These are phyloP conservation scores for Plagiodera versicolora DNA, from an alignment of 2,888 invertebrate genomes.

Conservation along the genomic window DNA sequence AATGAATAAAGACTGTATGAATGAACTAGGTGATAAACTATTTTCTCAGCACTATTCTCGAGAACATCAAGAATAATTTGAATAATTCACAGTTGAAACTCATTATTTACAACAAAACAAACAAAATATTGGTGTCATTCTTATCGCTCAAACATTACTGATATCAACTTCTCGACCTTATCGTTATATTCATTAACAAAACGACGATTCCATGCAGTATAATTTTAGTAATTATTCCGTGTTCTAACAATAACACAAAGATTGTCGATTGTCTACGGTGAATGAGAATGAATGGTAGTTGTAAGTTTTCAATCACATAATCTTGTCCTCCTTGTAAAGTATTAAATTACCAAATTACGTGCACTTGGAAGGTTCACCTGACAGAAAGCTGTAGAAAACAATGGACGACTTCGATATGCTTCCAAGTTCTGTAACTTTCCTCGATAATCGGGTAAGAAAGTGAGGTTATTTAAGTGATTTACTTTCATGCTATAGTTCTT, in stretches of 20 bases:
- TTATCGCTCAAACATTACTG: background rate
- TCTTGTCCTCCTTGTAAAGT: background rate
- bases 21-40: too few relatives aligned
- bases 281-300: background rate
- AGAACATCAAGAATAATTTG: too few relatives aligned
- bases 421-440: constrained; percentile 45
- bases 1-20: too few relatives aligned
- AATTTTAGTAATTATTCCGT: too few relatives aligned
- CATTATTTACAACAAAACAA: background rate
- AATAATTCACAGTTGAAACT: background rate
- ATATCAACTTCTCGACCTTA: background rate
- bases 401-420: constrained; percentile 38
- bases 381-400: background rate
- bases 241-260: too few relatives aligned
- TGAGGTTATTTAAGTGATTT: too few relatives aligned
- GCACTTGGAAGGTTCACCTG: background rate
- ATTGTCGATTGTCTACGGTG: too few relatives aligned
- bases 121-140: background rate
- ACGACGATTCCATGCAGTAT: too few relatives aligned
- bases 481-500: too few relatives aligned
- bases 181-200: background rate
- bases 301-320: background rate
- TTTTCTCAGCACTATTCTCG: too few relatives aligned
- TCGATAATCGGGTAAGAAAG: constrained; percentile 42
- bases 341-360: background rate